Evolutionary conservation across 2,113 vertebrate genomes (phyloP), one percentile per base, ranked within the genome.

Genomic region (Paedocypris sp.): DNA sequence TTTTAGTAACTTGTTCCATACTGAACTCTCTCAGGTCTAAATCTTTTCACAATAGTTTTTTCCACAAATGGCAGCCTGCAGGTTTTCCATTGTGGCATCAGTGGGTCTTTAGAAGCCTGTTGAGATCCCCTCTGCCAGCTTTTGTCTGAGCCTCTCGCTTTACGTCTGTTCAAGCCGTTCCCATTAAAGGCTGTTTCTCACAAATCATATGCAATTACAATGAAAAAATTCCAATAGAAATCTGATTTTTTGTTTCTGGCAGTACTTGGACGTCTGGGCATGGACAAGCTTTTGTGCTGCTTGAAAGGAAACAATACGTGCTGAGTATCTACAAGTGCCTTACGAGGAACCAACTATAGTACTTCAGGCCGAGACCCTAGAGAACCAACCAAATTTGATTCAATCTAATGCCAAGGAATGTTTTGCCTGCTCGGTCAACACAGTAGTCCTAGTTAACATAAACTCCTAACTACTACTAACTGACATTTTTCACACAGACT

Each of bases 121-220:
- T 20, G 12, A 47, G 20, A 38, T 53, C n/a, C 47, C 64, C 59
- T 56, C 58, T 29, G 35, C 50, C 50, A 41, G 45, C 58, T 48
- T 56, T 62, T 57, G 64, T 66, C 51, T 8, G 25, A 66, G 50
- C 45, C 22, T 47, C 42, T 32, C 39, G 13, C 68, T 66, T 70
- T 70, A 60, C 41, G 52, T 61, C 59, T 45, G 59, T 45, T 33
- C 58, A 62, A 59, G 41, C 68, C 67, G 46, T 67, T 71, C 25
- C 26, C 35, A n/a, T 18, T 29, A 11, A 47, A 25, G 23, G 31
- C 15, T 19, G 35, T 23, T 13, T 41, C 51, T 35, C 25, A 31
- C 23, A 54, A 10, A 41, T 43, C 15, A 18, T 38, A 11, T 2
- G 10, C 23, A 31, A 9, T 5, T 12, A 10, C 38, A 3, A 23